phyloP scores from a whole-genome alignment of 64 coral and sea anemone species.

The Catalaphyllia jardinei region DNA sequence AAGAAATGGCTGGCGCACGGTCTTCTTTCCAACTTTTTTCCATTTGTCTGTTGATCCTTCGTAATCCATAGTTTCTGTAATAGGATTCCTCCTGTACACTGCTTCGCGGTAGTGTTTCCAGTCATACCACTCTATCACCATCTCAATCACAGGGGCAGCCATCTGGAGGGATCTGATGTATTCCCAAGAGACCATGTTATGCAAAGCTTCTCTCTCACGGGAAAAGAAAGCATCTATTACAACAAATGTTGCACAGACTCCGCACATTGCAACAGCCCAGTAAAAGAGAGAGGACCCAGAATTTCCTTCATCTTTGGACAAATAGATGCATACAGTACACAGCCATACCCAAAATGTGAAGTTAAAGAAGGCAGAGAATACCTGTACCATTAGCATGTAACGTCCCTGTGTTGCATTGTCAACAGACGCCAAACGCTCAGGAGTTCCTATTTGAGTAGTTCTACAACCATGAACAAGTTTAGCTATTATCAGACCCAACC shows the following conservation, averaged over 20 bases:
- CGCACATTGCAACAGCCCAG: slow-evolving; percentile 49
- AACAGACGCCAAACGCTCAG: background rate
- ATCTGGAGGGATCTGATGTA: slow-evolving; percentile 34
- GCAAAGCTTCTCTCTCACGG: background rate
- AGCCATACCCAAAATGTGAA: slow-evolving; percentile 58
- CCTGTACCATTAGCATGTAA: slow-evolving; percentile 15
- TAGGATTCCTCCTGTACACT: background rate
- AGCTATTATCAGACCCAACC: background rate
- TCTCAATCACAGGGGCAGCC: slow-evolving; percentile 14
- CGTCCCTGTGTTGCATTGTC: background rate
- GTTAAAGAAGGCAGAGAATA: slow-evolving; percentile 57
- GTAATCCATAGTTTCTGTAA: background rate
- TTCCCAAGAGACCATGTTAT: slow-evolving; percentile 51
- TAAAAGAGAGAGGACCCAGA: slow-evolving; percentile 3
- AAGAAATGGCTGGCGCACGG: slow-evolving; percentile 26
- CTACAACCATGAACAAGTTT: background rate
- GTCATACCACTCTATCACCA: slow-evolving; percentile 28
- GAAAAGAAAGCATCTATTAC: slow-evolving; percentile 34
- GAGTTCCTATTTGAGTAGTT: background rate
- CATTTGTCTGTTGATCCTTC: background rate
- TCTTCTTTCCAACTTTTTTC: background rate
- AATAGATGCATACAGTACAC: background rate
- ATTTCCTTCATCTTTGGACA: background rate
- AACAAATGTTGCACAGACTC: slow-evolving; percentile 29
- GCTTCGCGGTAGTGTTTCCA: background rate